These are phyloP conservation scores for Notodonta dromedarius DNA, from an alignment of 2,888 invertebrate genomes.

Conservation along the genomic window DNA sequence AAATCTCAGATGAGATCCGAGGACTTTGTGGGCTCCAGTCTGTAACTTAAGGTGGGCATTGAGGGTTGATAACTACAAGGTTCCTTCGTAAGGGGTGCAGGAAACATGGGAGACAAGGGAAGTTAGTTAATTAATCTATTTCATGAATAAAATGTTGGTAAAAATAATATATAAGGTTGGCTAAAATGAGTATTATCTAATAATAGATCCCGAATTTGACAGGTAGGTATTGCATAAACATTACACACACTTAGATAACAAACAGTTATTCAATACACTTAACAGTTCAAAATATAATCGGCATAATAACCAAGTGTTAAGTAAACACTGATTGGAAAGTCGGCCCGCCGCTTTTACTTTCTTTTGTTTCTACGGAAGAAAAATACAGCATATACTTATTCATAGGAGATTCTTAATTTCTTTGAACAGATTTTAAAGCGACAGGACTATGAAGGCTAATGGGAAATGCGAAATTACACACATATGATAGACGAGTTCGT, in stretches of 20 bases:
- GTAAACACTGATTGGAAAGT: conserved; percentile 4
- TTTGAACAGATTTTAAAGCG: neutral
- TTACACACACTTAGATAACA: conserved; percentile 6
- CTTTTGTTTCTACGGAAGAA: neutral
- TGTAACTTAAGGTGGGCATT: too few species aligned
- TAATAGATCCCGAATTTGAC: neutral
- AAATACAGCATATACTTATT: neutral
- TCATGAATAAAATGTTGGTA: too few species aligned
- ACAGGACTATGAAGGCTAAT: too few species aligned
- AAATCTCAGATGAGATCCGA: too few species aligned
- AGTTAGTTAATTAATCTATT: too few species aligned
- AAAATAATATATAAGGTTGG: too few species aligned
- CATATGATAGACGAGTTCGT: too few species aligned
- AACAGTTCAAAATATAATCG: conserved; percentile 4
- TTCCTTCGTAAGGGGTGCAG: too few species aligned
- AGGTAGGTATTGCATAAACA: conserved; percentile 1
- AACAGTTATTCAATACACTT: conserved; percentile 5
- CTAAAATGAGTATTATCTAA: neutral
- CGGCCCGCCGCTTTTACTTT: conserved; percentile 4
- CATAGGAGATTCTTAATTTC: neutral
- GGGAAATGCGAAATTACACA: too few species aligned
- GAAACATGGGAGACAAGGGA: too few species aligned
- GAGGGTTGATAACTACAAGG: too few species aligned
- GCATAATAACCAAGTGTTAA: neutral
- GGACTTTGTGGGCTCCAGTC: too few species aligned